Conservation (phyloP, 64 coral and sea anemone species). For the Anthopleura sola region DNA sequence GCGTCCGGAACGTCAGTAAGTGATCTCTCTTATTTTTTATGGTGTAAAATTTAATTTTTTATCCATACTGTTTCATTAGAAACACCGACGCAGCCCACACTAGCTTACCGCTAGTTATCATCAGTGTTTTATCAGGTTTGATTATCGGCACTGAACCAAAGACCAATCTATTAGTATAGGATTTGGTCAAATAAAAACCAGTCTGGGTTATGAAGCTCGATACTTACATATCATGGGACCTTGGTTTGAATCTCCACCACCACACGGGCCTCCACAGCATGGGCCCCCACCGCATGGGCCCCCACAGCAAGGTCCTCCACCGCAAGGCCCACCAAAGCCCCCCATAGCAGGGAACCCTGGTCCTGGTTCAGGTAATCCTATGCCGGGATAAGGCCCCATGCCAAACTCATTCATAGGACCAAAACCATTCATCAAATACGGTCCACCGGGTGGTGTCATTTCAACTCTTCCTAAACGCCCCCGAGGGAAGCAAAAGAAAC, state of each 20-base stretch:
- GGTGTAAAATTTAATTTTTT: too few relatives aligned
- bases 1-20: too few relatives aligned
- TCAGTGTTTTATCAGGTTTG: too few relatives aligned
- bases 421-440: constrained; percentile 20
- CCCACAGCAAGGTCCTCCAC: neutral
- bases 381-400: neutral
- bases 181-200: too few relatives aligned
- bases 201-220: neutral
- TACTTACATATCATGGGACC: constrained; percentile 3
- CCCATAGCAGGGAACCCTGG: neutral
- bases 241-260: neutral
- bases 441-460: constrained; percentile 16
- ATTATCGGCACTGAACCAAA: too few relatives aligned
- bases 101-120: too few relatives aligned
- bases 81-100: too few relatives aligned
- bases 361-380: neutral
- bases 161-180: too few relatives aligned
- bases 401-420: neutral
- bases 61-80: too few relatives aligned
- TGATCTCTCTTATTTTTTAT: too few relatives aligned
- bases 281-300: neutral
- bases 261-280: neutral
- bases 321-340: neutral
- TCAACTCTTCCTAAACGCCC: constrained; percentile 16
- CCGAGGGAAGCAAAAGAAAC: constrained; percentile 24